phyloP scores from a whole-genome alignment of 2,888 invertebrate species.

The Nymphalis c-album region DNA sequence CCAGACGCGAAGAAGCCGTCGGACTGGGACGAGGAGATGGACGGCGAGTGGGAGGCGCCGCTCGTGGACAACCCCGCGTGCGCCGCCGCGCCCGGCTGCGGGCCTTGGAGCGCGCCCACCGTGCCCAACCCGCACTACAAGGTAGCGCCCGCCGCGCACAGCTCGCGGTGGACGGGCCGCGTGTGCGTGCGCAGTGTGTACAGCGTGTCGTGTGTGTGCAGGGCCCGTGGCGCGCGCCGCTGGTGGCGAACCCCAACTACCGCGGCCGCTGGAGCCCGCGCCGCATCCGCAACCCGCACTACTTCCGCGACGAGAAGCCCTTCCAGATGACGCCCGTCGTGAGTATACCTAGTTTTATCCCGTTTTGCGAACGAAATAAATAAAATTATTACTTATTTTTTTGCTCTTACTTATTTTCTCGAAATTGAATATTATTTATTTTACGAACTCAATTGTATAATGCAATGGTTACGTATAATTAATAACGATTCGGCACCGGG shows the following conservation, averaged over 20 bases:
- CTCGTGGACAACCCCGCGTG: slow-evolving; percentile 95
- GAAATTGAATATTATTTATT: background rate
- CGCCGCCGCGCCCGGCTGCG: slow-evolving; percentile 91
- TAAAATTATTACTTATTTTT: too few relatives aligned
- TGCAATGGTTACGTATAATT: too few relatives aligned
- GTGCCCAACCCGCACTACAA: slow-evolving; percentile 95
- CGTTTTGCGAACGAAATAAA: too few relatives aligned
- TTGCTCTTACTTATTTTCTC: too few relatives aligned
- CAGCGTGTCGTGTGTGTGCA: slow-evolving; percentile 35
- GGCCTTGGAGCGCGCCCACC: slow-evolving; percentile 91
- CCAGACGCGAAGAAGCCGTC: slow-evolving; percentile 92
- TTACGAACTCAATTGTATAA: background rate
- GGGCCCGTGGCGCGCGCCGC: slow-evolving; percentile 95
- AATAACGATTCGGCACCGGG: background rate
- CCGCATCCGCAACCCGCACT: slow-evolving; percentile 94
- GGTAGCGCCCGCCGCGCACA: slow-evolving; percentile 47
- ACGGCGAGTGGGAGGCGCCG: slow-evolving; percentile 99
- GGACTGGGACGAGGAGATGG: slow-evolving; percentile 99
- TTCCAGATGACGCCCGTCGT: slow-evolving; percentile 95
- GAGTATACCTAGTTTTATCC: slow-evolving; percentile 66
- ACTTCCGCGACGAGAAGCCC: slow-evolving; percentile 94
- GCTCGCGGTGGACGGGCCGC: too few relatives aligned
- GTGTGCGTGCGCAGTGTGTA: too few relatives aligned
- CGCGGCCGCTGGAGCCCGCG: slow-evolving; percentile 96
- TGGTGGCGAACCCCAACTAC: slow-evolving; percentile 96